Evolutionary conservation across 2,113 vertebrate genomes (phyloP).

Genomic region (Odocoileus hemionus): DNA sequence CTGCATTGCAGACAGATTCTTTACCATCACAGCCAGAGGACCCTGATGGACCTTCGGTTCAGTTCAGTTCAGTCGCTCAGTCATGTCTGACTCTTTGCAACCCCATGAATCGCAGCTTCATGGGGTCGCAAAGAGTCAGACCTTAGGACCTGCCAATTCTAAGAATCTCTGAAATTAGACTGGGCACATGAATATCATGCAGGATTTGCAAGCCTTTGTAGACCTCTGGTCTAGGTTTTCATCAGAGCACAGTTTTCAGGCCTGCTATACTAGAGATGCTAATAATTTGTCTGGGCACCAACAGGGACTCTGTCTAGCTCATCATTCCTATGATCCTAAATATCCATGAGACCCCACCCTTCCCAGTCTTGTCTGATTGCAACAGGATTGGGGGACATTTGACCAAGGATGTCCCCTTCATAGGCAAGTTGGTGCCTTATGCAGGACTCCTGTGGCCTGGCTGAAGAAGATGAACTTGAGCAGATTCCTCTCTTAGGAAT

Average conservation of each 20-base stretch:
- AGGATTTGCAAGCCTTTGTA: background rate
- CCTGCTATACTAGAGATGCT: background rate
- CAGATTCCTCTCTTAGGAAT: background rate
- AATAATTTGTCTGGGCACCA: background rate
- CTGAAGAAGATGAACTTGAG: background rate
- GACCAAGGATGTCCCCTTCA: background rate
- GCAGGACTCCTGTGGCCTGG: background rate
- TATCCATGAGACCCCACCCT: background rate
- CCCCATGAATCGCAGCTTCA: no score
- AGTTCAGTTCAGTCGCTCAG: no score
- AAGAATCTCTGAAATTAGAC: background rate
- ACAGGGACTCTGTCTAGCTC: background rate
- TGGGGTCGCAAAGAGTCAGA: background rate
- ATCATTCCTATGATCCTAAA: background rate
- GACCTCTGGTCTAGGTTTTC: background rate
- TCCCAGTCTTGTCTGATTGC: background rate
- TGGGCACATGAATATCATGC: background rate
- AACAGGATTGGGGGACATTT: background rate
- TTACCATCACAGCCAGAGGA: background rate
- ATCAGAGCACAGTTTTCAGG: background rate
- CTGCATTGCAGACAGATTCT: background rate
- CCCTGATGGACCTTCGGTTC: background rate
- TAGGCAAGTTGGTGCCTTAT: background rate
- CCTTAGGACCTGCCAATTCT: background rate
- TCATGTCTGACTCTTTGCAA: no score